Evolutionary conservation across 2,113 vertebrate genomes (phyloP).

Genomic region (Trogon melanurus): DNA sequence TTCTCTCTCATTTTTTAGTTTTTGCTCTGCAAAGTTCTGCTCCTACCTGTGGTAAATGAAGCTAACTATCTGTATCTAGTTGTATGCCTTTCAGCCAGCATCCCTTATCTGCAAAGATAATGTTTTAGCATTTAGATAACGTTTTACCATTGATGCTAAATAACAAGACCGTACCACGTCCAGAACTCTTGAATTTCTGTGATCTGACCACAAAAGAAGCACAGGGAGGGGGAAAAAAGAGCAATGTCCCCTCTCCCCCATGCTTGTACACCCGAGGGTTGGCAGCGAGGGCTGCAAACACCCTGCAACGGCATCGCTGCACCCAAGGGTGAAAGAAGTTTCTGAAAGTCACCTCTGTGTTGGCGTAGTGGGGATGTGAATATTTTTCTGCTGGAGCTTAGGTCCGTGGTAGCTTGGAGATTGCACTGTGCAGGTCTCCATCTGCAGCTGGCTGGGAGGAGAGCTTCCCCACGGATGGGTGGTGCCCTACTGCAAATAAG

Average conservation of each 20-base stretch:
- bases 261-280: accelerated
- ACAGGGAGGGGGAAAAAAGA: accelerated
- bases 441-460: background rate
- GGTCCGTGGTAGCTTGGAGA: background rate
- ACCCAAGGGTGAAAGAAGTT: background rate
- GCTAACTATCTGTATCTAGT: background rate
- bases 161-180: background rate
- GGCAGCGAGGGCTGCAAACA: background rate
- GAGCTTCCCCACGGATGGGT: background rate
- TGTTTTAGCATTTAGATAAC: background rate
- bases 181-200: background rate
- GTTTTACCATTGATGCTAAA: background rate
- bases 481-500: background rate
- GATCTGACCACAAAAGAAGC: background rate
- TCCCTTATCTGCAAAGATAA: background rate
- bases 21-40: background rate
- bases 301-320: background rate
- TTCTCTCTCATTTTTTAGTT: background rate
- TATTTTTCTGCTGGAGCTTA: background rate
- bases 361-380: background rate
- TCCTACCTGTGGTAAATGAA: background rate
- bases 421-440: background rate
- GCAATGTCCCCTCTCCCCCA: background rate
- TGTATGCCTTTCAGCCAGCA: background rate
- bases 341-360: background rate